Evolutionary conservation across 2,888 invertebrate species (phyloP).

Genomic region (Scaptomyza flava): DNA sequence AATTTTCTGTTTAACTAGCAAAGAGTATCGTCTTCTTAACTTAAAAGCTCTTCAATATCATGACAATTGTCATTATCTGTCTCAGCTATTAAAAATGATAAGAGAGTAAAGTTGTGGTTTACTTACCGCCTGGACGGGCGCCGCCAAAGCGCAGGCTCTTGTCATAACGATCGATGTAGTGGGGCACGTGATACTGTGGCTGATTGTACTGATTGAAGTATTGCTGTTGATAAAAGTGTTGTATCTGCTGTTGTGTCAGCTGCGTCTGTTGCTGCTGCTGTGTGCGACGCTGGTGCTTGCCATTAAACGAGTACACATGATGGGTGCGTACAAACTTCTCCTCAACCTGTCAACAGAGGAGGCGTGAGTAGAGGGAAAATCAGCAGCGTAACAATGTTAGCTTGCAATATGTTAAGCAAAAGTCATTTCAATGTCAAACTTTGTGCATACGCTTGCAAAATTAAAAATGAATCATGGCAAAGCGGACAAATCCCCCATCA

Average conservation of each 20-base stretch:
- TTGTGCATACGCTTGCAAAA: conserved; percentile 42
- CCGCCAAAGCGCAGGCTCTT: conserved; percentile 82
- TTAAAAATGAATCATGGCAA: conserved; percentile 67
- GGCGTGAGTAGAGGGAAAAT: background rate
- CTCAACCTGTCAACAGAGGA: conserved; percentile 80
- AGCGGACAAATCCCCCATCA: conserved; percentile 29
- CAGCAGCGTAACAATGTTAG: conserved; percentile 13
- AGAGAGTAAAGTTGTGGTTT: background rate
- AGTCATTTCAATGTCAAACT: conserved; percentile 74
- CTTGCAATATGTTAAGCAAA: conserved; percentile 47
- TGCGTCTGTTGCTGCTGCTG: conserved; percentile 81
- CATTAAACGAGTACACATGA: conserved; percentile 81
- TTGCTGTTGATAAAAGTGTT: conserved; percentile 76
- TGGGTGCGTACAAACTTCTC: conserved; percentile 84
- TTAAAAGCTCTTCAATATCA: background rate
- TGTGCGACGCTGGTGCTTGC: conserved; percentile 82
- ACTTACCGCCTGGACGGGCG: conserved; percentile 71
- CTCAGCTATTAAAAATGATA: background rate
- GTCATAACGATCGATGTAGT: conserved; percentile 82
- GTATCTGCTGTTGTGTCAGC: conserved; percentile 74
- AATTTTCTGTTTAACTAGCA: too few relatives aligned
- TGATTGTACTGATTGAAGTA: conserved; percentile 74
- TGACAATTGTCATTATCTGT: background rate
- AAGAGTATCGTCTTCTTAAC: background rate
- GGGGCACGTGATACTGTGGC: conserved; percentile 75